Evolutionary conservation across 2,888 invertebrate genomes (phyloP).

Genomic region (Rhodophaea formosa): DNA sequence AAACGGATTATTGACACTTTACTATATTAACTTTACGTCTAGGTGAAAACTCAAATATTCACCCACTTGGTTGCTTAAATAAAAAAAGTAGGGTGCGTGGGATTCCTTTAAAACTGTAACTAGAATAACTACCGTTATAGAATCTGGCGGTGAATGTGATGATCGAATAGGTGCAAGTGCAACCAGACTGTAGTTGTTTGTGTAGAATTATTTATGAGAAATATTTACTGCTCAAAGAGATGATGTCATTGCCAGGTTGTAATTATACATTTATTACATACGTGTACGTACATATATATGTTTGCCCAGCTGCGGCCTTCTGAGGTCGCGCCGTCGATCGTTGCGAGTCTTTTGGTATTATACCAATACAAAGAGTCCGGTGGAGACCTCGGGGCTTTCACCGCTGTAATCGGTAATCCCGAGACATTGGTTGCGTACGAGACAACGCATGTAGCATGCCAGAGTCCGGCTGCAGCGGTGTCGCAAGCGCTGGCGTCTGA

Average conservation of each 20-base stretch:
- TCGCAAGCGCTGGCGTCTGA: constrained; percentile 68
- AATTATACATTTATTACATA: constrained; percentile 52
- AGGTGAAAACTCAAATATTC: constrained; percentile 34
- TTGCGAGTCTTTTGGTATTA: constrained; percentile 37
- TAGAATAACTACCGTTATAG: too few species aligned
- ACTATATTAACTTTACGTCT: background rate
- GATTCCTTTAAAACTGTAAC: constrained; percentile 25
- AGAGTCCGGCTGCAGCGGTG: constrained; percentile 53
- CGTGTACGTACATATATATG: constrained; percentile 34
- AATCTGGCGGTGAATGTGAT: background rate
- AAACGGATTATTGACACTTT: background rate
- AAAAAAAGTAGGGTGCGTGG: constrained; percentile 45
- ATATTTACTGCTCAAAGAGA: constrained; percentile 37
- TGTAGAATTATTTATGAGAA: constrained; percentile 32
- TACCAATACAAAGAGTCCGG: constrained; percentile 23
- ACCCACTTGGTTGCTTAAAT: constrained; percentile 30
- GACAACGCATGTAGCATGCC: constrained; percentile 53
- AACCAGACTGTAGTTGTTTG: constrained; percentile 7
- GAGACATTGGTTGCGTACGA: constrained; percentile 14
- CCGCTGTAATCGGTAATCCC: background rate
- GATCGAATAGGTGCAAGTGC: background rate
- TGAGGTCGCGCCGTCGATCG: constrained; percentile 56
- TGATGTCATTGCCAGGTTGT: constrained; percentile 65
- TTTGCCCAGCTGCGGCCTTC: constrained; percentile 75
- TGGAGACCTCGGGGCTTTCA: constrained; percentile 17